Percentiles rank a stretch among this genome's conserved stretches.
Evolutionary conservation across 2,113 vertebrate genomes (phyloP).

Genomic region (Myotis lucifugus): DNA sequence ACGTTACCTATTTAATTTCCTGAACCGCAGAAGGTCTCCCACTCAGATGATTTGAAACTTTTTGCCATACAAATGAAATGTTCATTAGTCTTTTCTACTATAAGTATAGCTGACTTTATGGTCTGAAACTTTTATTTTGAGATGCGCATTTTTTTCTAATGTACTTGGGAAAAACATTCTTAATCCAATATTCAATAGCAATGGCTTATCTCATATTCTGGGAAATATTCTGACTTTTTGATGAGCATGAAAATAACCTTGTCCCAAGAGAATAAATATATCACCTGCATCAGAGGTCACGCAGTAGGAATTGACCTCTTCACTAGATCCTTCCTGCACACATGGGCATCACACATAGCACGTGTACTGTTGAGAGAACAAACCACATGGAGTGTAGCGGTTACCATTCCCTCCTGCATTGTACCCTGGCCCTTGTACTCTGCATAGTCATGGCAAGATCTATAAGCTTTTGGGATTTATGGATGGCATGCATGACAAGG

Average conservation of each 20-base stretch:
- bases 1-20: neutral
- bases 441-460: neutral
- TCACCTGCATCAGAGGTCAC: neutral
- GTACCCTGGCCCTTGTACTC: neutral
- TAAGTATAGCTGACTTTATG: neutral
- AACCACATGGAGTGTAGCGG: neutral
- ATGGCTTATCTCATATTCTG: neutral
- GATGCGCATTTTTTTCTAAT: neutral
- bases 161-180: slow-evolving; percentile 9
- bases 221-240: slow-evolving; percentile 39
- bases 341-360: neutral
- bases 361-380: neutral
- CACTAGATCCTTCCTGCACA: neutral
- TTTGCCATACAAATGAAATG: neutral
- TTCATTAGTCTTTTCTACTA: neutral
- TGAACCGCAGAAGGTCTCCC: slow-evolving; percentile 18
- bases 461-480: neutral
- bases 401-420: neutral
- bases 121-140: slow-evolving; percentile 8
- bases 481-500: neutral
- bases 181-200: slow-evolving; percentile 7
- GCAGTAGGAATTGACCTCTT: neutral
- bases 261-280: neutral
- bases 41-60: neutral
- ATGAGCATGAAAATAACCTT: neutral